Evolutionary conservation across 2,797 vertebrate genomes (phyloP).

Genomic region (Clarias laeviceps): DNA sequence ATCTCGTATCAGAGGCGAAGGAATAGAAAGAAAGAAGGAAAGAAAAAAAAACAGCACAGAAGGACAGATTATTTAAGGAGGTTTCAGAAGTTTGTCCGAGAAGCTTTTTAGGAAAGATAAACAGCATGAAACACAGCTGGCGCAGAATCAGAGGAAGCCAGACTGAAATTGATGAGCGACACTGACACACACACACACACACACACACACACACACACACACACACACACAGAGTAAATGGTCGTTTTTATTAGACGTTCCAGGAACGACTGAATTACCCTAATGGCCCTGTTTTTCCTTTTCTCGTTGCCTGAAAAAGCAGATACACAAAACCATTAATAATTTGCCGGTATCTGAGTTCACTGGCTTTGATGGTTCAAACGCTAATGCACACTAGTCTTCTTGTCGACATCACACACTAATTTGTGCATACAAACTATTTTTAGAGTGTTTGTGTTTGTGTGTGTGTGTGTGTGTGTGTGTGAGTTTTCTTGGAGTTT

Average conservation of each 20-base stretch:
- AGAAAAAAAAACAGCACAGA: not conserved
- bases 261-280: constrained; percentile 52
- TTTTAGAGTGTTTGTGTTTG: not conserved
- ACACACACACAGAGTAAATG: constrained; percentile 52
- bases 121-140: constrained; percentile 54
- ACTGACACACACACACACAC: not conserved
- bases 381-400: constrained; percentile 9
- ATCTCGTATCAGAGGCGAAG: not conserved
- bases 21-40: not conserved
- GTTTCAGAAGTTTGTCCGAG: constrained; percentile 47
- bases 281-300: constrained; percentile 57
- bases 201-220: constrained; percentile 41
- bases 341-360: constrained; percentile 26
- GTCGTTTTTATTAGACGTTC: constrained; percentile 59
- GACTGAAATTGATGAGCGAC: constrained; percentile 54
- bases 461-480: not conserved
- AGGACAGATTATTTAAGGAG: constrained; percentile 48
- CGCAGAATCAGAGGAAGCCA: constrained; percentile 49
- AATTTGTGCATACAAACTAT: not conserved
- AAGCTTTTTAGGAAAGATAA: constrained; percentile 55
- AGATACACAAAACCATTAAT: constrained; percentile 50
- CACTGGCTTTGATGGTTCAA: constrained; percentile 23
- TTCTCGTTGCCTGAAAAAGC: constrained; percentile 43
- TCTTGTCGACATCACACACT: not conserved
- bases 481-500: constrained; percentile 2